Percentiles rank a stretch among this genome's conserved stretches.
Evolutionary conservation across 1,140 invertebrate species (phyloP).

Genomic region (Forficula auricularia): DNA sequence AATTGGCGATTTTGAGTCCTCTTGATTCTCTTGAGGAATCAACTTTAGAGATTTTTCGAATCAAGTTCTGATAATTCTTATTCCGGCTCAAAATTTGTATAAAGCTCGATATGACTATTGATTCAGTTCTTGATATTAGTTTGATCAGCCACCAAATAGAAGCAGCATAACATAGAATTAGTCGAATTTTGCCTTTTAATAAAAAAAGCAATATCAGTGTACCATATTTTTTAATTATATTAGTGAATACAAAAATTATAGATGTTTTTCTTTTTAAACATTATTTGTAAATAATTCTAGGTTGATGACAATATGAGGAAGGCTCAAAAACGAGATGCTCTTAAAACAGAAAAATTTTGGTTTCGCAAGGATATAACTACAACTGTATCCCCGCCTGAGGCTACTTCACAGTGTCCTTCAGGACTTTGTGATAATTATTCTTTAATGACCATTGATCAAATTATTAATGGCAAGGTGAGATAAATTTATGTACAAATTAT

Average conservation of each 20-base stretch:
- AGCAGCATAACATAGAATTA: too few relatives aligned
- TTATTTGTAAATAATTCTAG: slow-evolving; percentile 23
- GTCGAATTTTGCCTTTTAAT: too few relatives aligned
- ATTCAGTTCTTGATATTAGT: too few relatives aligned
- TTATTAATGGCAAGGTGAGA: slow-evolving; percentile 87
- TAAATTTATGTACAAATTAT: too few relatives aligned
- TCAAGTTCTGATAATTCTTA: too few relatives aligned
- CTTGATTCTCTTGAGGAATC: too few relatives aligned
- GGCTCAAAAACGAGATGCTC: slow-evolving; percentile 80
- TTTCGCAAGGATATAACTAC: slow-evolving; percentile 67
- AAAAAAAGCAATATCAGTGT: background rate
- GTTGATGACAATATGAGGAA: slow-evolving; percentile 96
- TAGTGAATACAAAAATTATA: too few relatives aligned
- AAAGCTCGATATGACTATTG: too few relatives aligned
- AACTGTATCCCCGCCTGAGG: slow-evolving; percentile 25
- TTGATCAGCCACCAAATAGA: too few relatives aligned
- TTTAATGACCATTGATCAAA: slow-evolving; percentile 83
- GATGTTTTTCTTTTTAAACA: background rate
- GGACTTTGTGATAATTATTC: slow-evolving; percentile 35
- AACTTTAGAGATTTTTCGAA: too few relatives aligned
- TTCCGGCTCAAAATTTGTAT: too few relatives aligned
- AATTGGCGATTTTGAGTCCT: too few relatives aligned
- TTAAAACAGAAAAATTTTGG: slow-evolving; percentile 70
- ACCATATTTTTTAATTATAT: background rate
- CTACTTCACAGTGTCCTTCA: slow-evolving; percentile 21